A percentile compares a stretch with the other conserved stretches of the same genome.
Conservation (phyloP, 2,888 invertebrate genomes). For the Trilocha varians region DNA sequence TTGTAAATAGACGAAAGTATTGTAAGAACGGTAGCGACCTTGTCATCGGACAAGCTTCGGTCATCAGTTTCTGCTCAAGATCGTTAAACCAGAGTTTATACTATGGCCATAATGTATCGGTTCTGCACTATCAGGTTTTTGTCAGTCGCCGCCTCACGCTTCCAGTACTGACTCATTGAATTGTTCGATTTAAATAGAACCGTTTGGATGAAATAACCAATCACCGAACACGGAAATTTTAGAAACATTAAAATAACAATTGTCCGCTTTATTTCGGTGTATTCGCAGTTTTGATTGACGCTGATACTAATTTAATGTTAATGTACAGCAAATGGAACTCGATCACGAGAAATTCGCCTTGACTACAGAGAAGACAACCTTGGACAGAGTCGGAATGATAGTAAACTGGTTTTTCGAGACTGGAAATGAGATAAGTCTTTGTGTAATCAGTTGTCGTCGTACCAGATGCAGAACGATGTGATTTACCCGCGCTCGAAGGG, state of each 20-base stretch:
- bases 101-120: neutral
- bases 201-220: constrained; percentile 30
- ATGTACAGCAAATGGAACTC: constrained; percentile 18
- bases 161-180: constrained; percentile 47
- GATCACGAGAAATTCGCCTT: constrained; percentile 47
- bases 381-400: constrained; percentile 39
- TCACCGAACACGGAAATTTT: constrained; percentile 31
- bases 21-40: constrained; percentile 59
- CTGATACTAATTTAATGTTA: constrained; percentile 6
- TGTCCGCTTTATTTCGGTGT: constrained; percentile 26
- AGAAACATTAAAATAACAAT: constrained; percentile 18
- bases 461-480: constrained; percentile 36
- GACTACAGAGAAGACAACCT: constrained; percentile 54
- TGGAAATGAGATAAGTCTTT: constrained; percentile 20
- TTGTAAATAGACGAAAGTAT: too few relatives aligned
- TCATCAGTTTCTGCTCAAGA: constrained; percentile 44
- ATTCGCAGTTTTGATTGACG: constrained; percentile 4
- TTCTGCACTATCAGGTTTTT: constrained; percentile 39
- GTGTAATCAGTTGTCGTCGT: constrained; percentile 30
- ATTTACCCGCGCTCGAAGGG: constrained; percentile 71
- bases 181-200: constrained; percentile 45
- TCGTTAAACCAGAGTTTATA: too few relatives aligned
- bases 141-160: constrained; percentile 25
- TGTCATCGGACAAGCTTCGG: constrained; percentile 41
- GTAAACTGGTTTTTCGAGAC: constrained; percentile 33